Conservation (phyloP, 2,888 invertebrate species). For the Phoenoteleia sp. region DNA sequence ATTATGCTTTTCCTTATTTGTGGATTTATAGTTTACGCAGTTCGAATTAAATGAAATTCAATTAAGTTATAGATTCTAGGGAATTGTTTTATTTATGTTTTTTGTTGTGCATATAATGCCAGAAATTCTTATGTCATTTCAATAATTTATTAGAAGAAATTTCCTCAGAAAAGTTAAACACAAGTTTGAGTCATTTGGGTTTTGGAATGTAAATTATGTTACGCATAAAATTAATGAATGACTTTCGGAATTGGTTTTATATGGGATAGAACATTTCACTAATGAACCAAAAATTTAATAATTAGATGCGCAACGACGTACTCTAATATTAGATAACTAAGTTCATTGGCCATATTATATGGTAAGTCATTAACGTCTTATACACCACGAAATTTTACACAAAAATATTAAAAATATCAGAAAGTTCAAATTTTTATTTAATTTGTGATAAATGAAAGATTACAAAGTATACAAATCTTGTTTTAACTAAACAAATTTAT, state of each 20-base stretch:
- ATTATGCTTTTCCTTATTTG: neutral
- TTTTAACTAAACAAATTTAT: too few species aligned
- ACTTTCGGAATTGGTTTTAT: too few species aligned
- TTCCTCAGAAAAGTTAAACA: too few species aligned
- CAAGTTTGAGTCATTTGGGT: neutral
- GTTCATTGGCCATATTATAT: constrained; percentile 8
- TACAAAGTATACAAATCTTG: too few species aligned
- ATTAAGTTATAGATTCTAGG: neutral
- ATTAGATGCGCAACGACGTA: constrained; percentile 22
- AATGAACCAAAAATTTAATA: constrained; percentile 6
- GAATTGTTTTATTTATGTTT: constrained; percentile 1
- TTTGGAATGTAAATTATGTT: neutral
- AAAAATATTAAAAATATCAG: too few species aligned
- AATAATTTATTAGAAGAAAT: neutral
- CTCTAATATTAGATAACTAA: constrained; percentile 43
- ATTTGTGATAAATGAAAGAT: too few species aligned
- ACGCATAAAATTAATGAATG: too few species aligned
- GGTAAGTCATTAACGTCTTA: constrained; percentile 3
- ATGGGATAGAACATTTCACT: too few species aligned
- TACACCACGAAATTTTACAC: too few species aligned
- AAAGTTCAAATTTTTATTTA: too few species aligned
- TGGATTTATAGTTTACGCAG: neutral
- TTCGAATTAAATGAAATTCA: neutral
- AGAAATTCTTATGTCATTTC: neutral
- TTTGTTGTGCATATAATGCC: neutral